Percentiles rank a stretch among this genome's conserved stretches.
These are phyloP conservation scores for Nannobrachium achirus DNA, from an alignment of 2,113 vertebrate genomes.

Conservation along the genomic window DNA sequence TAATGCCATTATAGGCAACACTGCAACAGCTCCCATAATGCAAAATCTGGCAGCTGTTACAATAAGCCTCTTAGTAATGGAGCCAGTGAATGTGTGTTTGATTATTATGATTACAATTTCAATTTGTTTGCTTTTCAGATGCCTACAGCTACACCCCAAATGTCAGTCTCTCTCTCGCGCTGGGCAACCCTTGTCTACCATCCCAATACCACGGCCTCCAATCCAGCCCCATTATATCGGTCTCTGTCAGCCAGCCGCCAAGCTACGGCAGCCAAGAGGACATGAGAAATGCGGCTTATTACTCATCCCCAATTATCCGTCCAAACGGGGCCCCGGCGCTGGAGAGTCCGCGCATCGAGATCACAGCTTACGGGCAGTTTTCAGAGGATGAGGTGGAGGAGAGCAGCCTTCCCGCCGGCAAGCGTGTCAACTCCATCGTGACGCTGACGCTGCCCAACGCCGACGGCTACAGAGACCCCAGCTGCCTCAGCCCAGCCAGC, in stretches of 20 bases:
- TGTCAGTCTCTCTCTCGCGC: constrained; percentile 83
- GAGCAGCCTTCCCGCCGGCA: constrained; percentile 76
- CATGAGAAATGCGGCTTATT: constrained; percentile 75
- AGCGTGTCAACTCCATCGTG: constrained; percentile 86
- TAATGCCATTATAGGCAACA: constrained; percentile 43
- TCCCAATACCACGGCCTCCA: constrained; percentile 90
- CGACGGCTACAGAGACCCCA: constrained; percentile 92
- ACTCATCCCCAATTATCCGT: constrained; percentile 79
- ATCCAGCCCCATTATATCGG: constrained; percentile 83
- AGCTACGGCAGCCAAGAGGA: constrained; percentile 83
- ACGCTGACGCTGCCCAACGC: constrained; percentile 89
- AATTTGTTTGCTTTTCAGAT: constrained; percentile 82
- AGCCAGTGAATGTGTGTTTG: constrained; percentile 56
- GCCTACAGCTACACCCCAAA: constrained; percentile 88
- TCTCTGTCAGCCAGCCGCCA: constrained; percentile 82
- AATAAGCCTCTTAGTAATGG: background rate
- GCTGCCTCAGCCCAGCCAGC: constrained; percentile 95
- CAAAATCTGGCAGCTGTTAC: constrained; percentile 38
- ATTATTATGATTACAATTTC: constrained; percentile 52
- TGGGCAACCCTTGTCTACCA: constrained; percentile 85
- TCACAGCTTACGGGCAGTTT: constrained; percentile 92
- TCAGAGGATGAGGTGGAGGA: constrained; percentile 87
- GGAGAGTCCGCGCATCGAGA: constrained; percentile 97
- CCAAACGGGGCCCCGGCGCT: constrained; percentile 88
- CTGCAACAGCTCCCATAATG: constrained; percentile 33